Percentiles rank a stretch among this genome's conserved stretches.
These are phyloP conservation scores for Agrochola litura DNA, from an alignment of 2,888 invertebrate species.

Conservation along the genomic window DNA sequence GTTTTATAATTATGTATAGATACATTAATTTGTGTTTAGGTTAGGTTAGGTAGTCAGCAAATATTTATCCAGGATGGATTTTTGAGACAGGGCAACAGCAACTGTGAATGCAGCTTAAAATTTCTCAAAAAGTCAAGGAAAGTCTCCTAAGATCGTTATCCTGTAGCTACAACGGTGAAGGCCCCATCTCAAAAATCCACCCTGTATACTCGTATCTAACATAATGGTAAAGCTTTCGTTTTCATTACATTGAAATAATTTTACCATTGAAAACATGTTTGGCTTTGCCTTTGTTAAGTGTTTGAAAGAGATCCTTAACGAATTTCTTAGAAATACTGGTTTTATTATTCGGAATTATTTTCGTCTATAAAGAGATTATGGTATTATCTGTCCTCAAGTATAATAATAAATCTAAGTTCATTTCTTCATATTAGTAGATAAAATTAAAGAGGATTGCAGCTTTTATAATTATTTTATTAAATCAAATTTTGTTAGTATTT, in stretches of 20 bases:
- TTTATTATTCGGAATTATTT: constrained; percentile 11
- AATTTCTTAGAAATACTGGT: constrained; percentile 12
- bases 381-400: constrained; percentile 1
- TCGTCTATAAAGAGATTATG: constrained; percentile 20
- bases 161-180: too few species aligned
- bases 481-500: background rate
- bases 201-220: too few species aligned
- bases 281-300: background rate
- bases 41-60: background rate
- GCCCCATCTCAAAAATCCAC: too few species aligned
- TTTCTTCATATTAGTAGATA: background rate
- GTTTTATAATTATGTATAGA: too few species aligned
- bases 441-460: constrained; percentile 3
- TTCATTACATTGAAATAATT: constrained; percentile 12
- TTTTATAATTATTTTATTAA: background rate
- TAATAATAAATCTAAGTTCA: constrained; percentile 3
- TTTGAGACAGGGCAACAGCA: too few species aligned
- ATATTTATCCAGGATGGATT: background rate
- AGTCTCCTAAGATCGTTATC: too few species aligned
- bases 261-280: constrained; percentile 6
- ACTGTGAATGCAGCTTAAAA: too few species aligned
- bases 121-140: too few species aligned
- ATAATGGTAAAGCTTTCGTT: background rate
- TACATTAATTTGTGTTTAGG: background rate
- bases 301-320: constrained; percentile 2